phyloP scores from a whole-genome alignment of 2,113 vertebrate genomes.

The Prunella himalayana region DNA sequence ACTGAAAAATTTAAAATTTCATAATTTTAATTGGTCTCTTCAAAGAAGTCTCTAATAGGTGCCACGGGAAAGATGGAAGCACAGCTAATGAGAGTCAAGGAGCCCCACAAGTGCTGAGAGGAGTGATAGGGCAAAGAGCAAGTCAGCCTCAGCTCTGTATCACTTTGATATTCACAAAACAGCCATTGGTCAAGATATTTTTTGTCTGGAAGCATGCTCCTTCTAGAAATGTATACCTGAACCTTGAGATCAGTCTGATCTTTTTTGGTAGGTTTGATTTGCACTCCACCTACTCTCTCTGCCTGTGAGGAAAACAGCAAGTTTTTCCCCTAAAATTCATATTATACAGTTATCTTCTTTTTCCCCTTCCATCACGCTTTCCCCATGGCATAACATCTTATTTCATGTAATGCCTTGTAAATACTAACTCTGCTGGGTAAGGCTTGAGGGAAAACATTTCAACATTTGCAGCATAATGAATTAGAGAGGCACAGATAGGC shows the following conservation, averaged over 20 bases:
- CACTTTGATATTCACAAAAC: not conserved
- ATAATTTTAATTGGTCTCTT: not conserved
- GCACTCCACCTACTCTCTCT: not conserved
- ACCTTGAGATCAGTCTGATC: not conserved
- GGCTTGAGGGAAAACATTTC: not conserved
- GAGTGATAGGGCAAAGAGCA: not conserved
- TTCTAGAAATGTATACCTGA: not conserved
- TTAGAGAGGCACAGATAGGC: not conserved
- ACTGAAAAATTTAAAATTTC: not conserved
- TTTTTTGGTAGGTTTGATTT: not conserved
- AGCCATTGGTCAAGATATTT: not conserved
- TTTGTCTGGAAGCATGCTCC: not conserved
- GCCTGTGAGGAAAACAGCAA: not conserved
- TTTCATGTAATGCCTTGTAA: slow-evolving; percentile 13
- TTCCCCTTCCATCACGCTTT: not conserved
- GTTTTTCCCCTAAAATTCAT: not conserved
- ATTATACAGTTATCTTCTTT: not conserved
- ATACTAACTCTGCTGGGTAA: not conserved
- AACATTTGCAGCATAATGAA: not conserved
- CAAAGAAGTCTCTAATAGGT: not conserved
- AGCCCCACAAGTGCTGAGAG: not conserved
- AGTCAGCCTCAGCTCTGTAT: not conserved
- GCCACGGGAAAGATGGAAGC: not conserved
- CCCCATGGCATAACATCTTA: not conserved
- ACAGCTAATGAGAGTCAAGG: not conserved